These are phyloP conservation scores for Neria commutata DNA, from an alignment of 2,888 invertebrate species.

Conservation along the genomic window DNA sequence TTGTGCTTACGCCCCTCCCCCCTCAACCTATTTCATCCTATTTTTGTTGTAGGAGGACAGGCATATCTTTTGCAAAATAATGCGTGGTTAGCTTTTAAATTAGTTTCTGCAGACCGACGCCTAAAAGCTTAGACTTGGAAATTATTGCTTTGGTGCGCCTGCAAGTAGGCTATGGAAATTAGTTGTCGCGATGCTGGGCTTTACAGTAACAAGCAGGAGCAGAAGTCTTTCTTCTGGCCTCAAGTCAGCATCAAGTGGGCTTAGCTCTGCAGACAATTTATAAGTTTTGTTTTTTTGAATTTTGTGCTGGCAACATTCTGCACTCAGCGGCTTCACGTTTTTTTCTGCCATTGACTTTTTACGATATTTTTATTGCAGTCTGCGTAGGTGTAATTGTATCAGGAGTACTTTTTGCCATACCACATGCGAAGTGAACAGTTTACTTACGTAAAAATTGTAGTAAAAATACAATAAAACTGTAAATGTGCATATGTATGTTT, in stretches of 20 bases:
- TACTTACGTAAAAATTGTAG: background rate
- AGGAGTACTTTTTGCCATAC: no score
- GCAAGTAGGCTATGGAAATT: background rate
- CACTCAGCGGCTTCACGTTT: no score
- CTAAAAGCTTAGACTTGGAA: background rate
- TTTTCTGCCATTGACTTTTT: background rate
- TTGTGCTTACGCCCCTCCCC: background rate
- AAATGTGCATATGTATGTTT: background rate
- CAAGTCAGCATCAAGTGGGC: no score
- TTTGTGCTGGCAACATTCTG: no score
- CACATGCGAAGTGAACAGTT: background rate
- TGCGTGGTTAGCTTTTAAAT: slow-evolving; percentile 1
- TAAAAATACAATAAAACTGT: slow-evolving; percentile 3
- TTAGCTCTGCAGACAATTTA: no score
- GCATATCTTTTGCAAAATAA: background rate
- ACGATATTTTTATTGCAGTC: slow-evolving; percentile 1
- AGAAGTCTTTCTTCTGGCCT: no score
- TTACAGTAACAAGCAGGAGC: no score
- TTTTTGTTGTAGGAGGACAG: background rate
- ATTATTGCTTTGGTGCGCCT: slow-evolving; percentile 1
- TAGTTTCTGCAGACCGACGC: background rate
- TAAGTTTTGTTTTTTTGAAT: background rate
- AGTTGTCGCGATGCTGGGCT: background rate
- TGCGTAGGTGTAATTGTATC: background rate
- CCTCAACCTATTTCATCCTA: background rate